Conservation (phyloP, 2,113 vertebrate genomes). For the Periophthalmodon schlosseri region DNA sequence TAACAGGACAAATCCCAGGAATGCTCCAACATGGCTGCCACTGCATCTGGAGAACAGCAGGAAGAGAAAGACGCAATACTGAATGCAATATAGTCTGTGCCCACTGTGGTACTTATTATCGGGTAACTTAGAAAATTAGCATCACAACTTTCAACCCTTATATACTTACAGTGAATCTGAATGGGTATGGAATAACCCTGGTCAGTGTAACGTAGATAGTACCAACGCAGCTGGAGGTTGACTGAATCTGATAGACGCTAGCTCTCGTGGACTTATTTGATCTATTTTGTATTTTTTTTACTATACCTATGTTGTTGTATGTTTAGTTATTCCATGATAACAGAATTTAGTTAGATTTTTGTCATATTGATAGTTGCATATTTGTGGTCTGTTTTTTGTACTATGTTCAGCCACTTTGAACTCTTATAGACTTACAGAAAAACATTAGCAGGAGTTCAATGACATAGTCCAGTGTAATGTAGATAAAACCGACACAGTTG, state of each 20-base stretch:
- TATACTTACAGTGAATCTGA: not conserved
- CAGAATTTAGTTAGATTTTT: not conserved
- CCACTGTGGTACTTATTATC: not conserved
- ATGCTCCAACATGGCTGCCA: constrained; percentile 22
- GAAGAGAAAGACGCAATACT: not conserved
- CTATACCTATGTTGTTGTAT: too few species aligned
- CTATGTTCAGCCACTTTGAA: not conserved
- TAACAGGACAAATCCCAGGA: constrained; percentile 27
- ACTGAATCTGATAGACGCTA: not conserved
- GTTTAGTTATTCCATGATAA: not conserved
- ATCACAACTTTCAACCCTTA: not conserved
- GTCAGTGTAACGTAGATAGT: not conserved
- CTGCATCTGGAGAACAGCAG: constrained; percentile 27
- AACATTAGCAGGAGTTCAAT: constrained; percentile 1
- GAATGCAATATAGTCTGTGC: not conserved
- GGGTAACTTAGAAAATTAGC: not conserved
- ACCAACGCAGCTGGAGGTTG: not conserved
- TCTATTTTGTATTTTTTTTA: not conserved
- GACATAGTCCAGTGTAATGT: not conserved
- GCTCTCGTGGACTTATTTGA: not conserved
- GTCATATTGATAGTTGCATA: not conserved
- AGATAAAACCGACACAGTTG: not conserved
- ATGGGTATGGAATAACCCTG: not conserved
- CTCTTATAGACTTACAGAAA: not conserved
- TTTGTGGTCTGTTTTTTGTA: not conserved